Base-by-base conservation (phyloP, 2,888 invertebrate species). In the Nemotelus nigrinus region DNA sequence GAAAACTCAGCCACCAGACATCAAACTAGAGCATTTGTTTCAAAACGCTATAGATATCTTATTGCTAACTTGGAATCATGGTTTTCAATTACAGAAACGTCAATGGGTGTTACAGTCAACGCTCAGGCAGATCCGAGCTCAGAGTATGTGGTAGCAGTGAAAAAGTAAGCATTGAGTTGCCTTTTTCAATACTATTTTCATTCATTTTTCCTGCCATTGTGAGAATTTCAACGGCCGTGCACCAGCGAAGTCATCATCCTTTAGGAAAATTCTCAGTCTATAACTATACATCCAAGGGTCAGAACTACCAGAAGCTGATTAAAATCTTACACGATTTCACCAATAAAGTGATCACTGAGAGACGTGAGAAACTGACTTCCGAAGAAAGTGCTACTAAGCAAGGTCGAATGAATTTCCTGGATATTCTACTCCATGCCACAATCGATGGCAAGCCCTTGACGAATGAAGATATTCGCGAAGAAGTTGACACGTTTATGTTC, bases 361-460 rank as follows among this genome's bases (percentile, higher is more conserved):
- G 77, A 8, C 39, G 77, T 25, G 58, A 65, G 5, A 10, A 55
- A 55, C 2, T 76, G 3, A 39, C 63, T 4, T 48, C 58, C 10
- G 55, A 77, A 10, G 82, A 81, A 57, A 78, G 76, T 43, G 25
- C 25, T 25, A 25, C 25, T 25, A 25, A 25, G 25, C 25, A 25
- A 25, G 25, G 25, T 25, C 80, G 81, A 48, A 78, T 82, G 80
- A 53, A 67, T 39, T 76, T 76, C 8, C 10, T 76, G 2, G 76
- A 76, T 68, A 68, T 67, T 45, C 41, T 76, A 8, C 57, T 76
- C 2, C 67, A 76, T 57, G 67, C 67, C 7, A 58, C 55, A 8
- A 45, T 60, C 2, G 47, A 68, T 68, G 76, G 76, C 25, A 67
- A 68, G 6, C 67, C 76, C 2, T 47, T 76, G 10, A 57, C 67